Conservation (phyloP, 2,888 invertebrate species). For the Dynastes maya region DNA sequence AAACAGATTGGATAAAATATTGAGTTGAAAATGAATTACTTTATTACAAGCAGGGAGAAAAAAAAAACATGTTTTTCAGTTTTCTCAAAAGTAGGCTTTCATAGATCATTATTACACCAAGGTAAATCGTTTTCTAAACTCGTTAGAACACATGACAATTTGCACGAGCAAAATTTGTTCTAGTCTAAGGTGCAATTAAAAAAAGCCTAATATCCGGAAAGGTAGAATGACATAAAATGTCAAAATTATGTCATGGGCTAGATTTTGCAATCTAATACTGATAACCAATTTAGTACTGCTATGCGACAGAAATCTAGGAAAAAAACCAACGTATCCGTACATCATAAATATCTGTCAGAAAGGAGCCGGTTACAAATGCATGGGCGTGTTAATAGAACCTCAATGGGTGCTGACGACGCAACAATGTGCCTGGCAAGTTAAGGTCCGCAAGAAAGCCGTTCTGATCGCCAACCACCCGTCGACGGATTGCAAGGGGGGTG, state of each 20-base stretch:
- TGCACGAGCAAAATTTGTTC: no score
- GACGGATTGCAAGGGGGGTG: background rate
- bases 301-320: background rate
- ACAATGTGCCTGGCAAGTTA: constrained; percentile 11
- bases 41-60: no score
- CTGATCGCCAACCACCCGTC: background rate
- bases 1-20: no score
- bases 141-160: no score
- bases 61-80: no score
- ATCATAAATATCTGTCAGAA: constrained; percentile 6
- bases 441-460: no score
- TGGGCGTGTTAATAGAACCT: background rate
- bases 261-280: background rate
- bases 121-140: no score
- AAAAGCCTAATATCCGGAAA: no score
- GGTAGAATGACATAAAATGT: background rate
- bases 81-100: no score
- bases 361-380: background rate
- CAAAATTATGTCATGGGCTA: constrained; percentile 4
- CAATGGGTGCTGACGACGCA: background rate
- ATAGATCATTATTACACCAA: no score
- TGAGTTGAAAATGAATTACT: no score
- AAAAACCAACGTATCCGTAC: background rate
- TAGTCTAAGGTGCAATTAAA: no score
- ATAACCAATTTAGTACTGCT: background rate